Evolutionary conservation across 2,797 vertebrate species (phyloP).

Genomic region (Dromococcyx pavoninus): DNA sequence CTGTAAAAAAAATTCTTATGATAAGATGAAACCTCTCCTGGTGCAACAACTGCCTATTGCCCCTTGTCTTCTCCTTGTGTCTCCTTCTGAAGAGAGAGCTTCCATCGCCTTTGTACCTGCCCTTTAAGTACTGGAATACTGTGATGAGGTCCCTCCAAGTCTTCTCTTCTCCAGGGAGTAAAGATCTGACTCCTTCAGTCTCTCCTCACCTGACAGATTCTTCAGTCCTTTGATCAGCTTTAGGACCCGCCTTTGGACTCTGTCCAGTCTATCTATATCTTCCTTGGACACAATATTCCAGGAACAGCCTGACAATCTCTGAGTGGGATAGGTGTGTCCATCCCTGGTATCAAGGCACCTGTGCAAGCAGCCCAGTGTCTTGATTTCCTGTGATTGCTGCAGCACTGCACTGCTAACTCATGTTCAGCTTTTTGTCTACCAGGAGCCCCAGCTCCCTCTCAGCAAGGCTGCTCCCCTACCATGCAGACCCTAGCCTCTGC

Average conservation of each 20-base stretch:
- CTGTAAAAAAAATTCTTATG: background rate
- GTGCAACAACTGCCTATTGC: background rate
- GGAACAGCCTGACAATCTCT: background rate
- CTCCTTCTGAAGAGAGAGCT: background rate
- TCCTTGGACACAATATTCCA: background rate
- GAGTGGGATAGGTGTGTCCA: background rate
- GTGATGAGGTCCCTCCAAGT: background rate
- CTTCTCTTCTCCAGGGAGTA: background rate
- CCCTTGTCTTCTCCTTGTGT: background rate
- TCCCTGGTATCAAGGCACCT: background rate
- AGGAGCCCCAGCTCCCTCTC: background rate
- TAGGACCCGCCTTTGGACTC: background rate
- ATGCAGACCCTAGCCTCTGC: fast-evolving
- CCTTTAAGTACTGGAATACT: background rate
- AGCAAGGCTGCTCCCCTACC: background rate
- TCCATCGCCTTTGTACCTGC: background rate
- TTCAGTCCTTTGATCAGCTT: background rate
- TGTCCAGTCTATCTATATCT: background rate
- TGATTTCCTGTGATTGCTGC: background rate
- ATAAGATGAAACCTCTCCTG: background rate
- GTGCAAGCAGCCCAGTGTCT: background rate
- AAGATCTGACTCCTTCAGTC: background rate
- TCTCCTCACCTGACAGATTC: background rate
- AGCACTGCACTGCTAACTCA: fast-evolving
- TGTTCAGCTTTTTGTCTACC: background rate